Conservation (phyloP, 2,113 vertebrate genomes). For the Poeciliopsis prolifica region DNA sequence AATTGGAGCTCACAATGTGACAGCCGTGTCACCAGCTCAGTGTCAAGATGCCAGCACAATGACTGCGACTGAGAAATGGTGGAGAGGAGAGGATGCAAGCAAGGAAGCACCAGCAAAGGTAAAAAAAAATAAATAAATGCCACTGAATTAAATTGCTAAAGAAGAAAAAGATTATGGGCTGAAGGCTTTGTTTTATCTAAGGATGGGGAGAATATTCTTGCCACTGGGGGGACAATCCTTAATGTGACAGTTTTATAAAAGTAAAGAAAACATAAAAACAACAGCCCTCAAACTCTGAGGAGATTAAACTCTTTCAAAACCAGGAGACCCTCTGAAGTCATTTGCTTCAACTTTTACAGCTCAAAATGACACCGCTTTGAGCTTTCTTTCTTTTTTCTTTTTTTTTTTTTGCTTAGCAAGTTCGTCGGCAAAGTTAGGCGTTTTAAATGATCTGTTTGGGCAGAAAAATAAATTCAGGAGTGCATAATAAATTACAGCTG, state of each 20-base stretch:
- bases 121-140: fast-evolving
- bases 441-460: slow-evolving; percentile 1
- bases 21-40: slow-evolving; percentile 67
- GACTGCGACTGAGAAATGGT: slow-evolving; percentile 55
- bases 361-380: slow-evolving; percentile 24
- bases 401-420: slow-evolving; percentile 3
- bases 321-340: slow-evolving; percentile 2
- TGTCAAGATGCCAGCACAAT: slow-evolving; percentile 70
- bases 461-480: slow-evolving; percentile 13
- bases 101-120: slow-evolving; percentile 41
- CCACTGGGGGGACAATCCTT: slow-evolving; percentile 20
- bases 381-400: not conserved
- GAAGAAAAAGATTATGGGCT: slow-evolving; percentile 13
- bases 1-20: slow-evolving; percentile 73
- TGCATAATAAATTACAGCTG: slow-evolving; percentile 26
- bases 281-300: slow-evolving; percentile 6
- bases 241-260: slow-evolving; percentile 27
- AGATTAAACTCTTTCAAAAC: slow-evolving; percentile 16
- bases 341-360: slow-evolving; percentile 29
- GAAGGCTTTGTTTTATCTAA: slow-evolving; percentile 33
- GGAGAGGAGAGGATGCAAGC: slow-evolving; percentile 26
- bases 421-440: not conserved
- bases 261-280: slow-evolving; percentile 3
- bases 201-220: slow-evolving; percentile 12
- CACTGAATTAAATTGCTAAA: not conserved